phyloP scores from a whole-genome alignment of 1,140 invertebrate genomes.

The Pararge aegeria region DNA sequence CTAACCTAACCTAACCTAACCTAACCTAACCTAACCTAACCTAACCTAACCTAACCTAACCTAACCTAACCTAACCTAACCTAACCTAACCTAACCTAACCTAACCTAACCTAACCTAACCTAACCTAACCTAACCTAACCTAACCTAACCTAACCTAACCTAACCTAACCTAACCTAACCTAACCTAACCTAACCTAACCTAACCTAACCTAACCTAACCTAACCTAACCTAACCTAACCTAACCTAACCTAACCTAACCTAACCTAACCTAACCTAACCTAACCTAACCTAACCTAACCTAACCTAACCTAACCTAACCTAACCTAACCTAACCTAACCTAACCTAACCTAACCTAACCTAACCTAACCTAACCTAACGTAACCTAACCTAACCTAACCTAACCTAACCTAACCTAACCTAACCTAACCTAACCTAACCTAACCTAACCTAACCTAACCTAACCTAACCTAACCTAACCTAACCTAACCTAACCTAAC shows the following conservation, averaged over 20 bases:
- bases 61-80: conserved; percentile 10
- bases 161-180: conserved; percentile 10
- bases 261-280: conserved; percentile 10
- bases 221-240: conserved; percentile 10
- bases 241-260: conserved; percentile 10
- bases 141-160: conserved; percentile 10
- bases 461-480: conserved; percentile 5
- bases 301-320: conserved; percentile 8
- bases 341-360: conserved; percentile 8
- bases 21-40: conserved; percentile 7
- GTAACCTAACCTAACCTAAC: conserved; percentile 8
- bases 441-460: conserved; percentile 6
- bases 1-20: conserved; percentile 7
- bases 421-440: conserved; percentile 8
- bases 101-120: conserved; percentile 10
- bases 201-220: conserved; percentile 10
- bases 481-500: too few relatives aligned
- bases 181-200: conserved; percentile 10
- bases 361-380: conserved; percentile 8
- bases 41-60: conserved; percentile 10
- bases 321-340: conserved; percentile 8
- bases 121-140: conserved; percentile 10
- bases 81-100: conserved; percentile 10
- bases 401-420: conserved; percentile 8
- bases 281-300: conserved; percentile 10